These are phyloP conservation scores for Eutolmus rufibarbis DNA, from an alignment of 2,888 invertebrate species.

Conservation along the genomic window DNA sequence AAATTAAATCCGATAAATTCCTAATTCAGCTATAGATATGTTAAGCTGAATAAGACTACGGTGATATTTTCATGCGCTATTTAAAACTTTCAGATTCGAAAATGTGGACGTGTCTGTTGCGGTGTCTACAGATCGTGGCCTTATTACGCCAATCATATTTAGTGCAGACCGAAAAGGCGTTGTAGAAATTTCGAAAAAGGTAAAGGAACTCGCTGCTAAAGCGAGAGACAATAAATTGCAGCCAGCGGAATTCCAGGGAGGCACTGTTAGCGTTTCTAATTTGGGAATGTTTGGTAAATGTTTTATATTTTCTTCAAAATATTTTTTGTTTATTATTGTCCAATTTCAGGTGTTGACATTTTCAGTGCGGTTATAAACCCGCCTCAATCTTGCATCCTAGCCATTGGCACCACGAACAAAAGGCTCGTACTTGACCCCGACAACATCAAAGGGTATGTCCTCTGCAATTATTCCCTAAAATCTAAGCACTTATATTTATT, in stretches of 20 bases:
- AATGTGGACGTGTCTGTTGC: constrained; percentile 97
- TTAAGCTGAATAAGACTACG: no score
- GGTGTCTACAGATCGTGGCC: constrained; percentile 91
- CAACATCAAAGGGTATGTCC: constrained; percentile 74
- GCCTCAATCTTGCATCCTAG: constrained; percentile 93
- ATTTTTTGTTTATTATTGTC: neutral
- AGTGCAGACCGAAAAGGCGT: constrained; percentile 90
- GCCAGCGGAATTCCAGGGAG: constrained; percentile 96
- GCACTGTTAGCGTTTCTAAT: constrained; percentile 93
- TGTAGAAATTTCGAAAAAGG: constrained; percentile 78
- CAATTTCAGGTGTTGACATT: constrained; percentile 74
- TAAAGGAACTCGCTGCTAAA: constrained; percentile 82
- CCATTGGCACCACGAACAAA: constrained; percentile 83
- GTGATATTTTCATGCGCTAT: neutral
- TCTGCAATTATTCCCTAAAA: neutral
- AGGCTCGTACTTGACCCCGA: constrained; percentile 76
- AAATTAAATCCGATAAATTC: no score
- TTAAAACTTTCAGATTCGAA: constrained; percentile 70
- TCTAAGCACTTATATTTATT: constrained; percentile 48
- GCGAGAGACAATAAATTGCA: constrained; percentile 89
- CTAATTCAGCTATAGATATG: neutral
- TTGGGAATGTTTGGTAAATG: constrained; percentile 87
- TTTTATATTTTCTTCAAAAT: neutral
- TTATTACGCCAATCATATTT: constrained; percentile 96
- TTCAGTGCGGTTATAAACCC: constrained; percentile 96